Base-by-base conservation (phyloP, 2,888 invertebrate species). In the Mamestra brassicae region DNA sequence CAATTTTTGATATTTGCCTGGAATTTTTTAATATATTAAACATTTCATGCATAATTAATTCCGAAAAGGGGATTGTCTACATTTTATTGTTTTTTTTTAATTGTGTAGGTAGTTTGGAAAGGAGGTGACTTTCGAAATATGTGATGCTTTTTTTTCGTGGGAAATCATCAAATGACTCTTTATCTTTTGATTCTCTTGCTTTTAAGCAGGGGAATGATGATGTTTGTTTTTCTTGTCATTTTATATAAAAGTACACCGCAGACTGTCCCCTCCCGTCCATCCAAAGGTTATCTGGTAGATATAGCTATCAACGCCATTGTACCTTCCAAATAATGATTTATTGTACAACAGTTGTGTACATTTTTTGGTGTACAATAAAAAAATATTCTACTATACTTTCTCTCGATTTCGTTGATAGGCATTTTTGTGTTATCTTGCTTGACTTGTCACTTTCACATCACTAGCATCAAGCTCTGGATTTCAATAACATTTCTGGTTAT, bases 401-500 rank as follows among this genome's bases (percentile, higher is more conserved):
- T 54, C 0, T 54, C 52, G 17, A 57, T 34, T 57, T 57, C 4
- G 1, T 57, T 13, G 26, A 13, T 34, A 57, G 13, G 4, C 10
- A n/a, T 26, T 55, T 17, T 26, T 55, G 55, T 15, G 13, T n/a
- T 2, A 61, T 61, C 11, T 34, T 61, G 15, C 11, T 34, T 13
- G 26, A 17, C 34, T 52, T 45, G 3, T n/a, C n/a, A n/a, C 13
- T 11, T 50, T 68, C 63, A 75, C 80, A 75, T 66, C 83, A 77
- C 87, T 77, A 85, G 45, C 47, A 52, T 45, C 72, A 76, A 77
- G 76, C 78, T 89, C 84, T 81, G 81, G 83, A 86, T 89, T 88
- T 86, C 87, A 89, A 90, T 89, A 90, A 85, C 79, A 79, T 86
- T 78, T 76, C 83, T 78, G 73, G 76, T 76, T 86, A 60, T 78